Percentiles rank a stretch among this genome's conserved stretches.
phyloP scores from a whole-genome alignment of 2,797 vertebrate genomes.

The Microcaecilia unicolor region DNA sequence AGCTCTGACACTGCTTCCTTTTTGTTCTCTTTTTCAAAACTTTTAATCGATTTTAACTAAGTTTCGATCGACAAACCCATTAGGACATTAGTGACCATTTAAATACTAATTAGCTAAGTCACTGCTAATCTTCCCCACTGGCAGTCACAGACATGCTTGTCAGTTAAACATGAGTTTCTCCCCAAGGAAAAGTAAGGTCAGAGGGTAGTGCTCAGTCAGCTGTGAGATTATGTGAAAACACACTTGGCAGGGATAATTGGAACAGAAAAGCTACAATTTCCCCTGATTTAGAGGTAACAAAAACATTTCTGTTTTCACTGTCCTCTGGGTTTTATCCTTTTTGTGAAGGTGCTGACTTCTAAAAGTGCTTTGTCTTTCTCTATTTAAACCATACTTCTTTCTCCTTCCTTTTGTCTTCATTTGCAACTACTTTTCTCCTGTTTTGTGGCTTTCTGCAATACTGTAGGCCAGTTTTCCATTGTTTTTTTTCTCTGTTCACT shows the following conservation, averaged over 20 bases:
- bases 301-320: no score
- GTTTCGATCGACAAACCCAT: constrained; percentile 52
- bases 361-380: no score
- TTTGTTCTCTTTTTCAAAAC: constrained; percentile 28
- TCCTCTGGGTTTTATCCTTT: no score
- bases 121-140: constrained; percentile 51
- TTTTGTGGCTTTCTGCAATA: no score
- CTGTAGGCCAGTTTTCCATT: no score
- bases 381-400: no score
- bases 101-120: constrained; percentile 69
- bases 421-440: no score
- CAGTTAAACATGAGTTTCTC: constrained; percentile 60
- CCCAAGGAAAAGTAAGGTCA: constrained; percentile 54
- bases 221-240: constrained; percentile 51
- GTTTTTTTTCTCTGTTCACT: no score
- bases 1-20: constrained; percentile 18
- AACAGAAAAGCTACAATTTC: constrained; percentile 17
- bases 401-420: no score
- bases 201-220: constrained; percentile 64
- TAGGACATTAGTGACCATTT: constrained; percentile 53
- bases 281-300: constrained; percentile 5
- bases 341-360: no score
- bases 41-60: constrained; percentile 43
- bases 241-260: constrained; percentile 43
- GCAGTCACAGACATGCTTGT: constrained; percentile 51